phyloP scores from a whole-genome alignment of 2,797 vertebrate genomes.

The Oreortyx pictus region DNA sequence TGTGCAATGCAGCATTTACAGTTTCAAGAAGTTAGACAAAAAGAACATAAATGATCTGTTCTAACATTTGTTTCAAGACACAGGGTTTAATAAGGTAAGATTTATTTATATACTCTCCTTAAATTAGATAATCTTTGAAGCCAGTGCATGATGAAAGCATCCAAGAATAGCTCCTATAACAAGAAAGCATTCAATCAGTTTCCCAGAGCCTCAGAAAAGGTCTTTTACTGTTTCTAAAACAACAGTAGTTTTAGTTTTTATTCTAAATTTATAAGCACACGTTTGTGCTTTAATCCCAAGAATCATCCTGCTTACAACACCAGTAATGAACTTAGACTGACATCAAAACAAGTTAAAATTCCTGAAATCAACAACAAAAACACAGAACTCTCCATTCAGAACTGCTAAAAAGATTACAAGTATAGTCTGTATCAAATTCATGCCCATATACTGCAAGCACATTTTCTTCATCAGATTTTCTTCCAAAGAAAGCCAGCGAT shows the following conservation, averaged over 20 bases:
- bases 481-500: not conserved
- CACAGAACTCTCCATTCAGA: not conserved
- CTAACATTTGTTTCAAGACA: not conserved
- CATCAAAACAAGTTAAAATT: not conserved
- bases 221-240: not conserved
- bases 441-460: not conserved
- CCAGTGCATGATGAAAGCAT: not conserved
- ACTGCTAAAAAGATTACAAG: not conserved
- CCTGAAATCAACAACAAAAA: not conserved
- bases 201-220: not conserved
- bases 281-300: not conserved
- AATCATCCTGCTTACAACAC: not conserved
- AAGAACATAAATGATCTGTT: accelerated
- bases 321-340: not conserved
- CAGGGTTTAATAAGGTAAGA: not conserved
- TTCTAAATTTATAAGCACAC: not conserved
- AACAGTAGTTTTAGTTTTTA: not conserved
- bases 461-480: not conserved
- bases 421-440: not conserved
- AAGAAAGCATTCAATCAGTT: not conserved
- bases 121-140: not conserved
- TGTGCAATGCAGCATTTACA: not conserved
- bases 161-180: not conserved
- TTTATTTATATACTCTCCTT: not conserved
- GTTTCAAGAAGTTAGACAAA: not conserved